These are phyloP conservation scores for Peromyscus maniculatus DNA, from an alignment of 2,113 vertebrate species.

Conservation along the genomic window DNA sequence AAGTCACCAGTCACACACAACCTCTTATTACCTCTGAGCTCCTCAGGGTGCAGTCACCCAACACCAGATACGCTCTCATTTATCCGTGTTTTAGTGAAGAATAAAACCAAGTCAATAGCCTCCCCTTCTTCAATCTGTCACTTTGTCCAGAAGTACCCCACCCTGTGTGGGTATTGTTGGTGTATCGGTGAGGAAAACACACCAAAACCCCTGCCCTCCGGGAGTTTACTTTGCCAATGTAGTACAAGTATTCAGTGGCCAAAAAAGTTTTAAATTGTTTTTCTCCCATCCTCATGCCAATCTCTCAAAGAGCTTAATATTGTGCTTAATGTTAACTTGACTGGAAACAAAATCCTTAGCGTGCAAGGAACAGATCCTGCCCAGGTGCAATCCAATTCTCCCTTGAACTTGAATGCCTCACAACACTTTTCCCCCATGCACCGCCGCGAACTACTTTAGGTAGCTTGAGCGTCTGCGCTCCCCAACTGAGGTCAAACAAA, in stretches of 20 bases:
- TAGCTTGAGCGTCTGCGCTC: neutral
- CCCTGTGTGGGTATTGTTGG: neutral
- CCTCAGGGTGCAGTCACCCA: neutral
- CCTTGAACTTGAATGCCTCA: neutral
- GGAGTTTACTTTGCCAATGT: fast-evolving
- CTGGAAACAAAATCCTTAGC: neutral
- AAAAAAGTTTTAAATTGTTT: slow-evolving; percentile 1
- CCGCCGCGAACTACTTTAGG: neutral
- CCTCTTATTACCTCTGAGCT: slow-evolving; percentile 59
- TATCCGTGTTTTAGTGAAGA: neutral
- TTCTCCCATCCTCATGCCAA: neutral
- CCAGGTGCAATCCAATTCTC: slow-evolving; percentile 4
- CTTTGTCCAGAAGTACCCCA: neutral
- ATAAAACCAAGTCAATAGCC: neutral
- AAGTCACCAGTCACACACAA: neutral
- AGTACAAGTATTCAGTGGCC: neutral
- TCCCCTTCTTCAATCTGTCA: neutral
- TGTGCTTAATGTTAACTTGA: neutral
- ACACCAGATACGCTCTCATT: neutral
- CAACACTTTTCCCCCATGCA: neutral
- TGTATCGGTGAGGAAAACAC: neutral
- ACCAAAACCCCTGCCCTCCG: neutral
- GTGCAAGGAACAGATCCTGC: neutral
- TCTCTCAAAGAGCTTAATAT: neutral
- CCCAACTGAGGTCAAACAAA: neutral